Evolutionary conservation across 1,140 invertebrate species (phyloP).

Genomic region (Laodelphax striatellus): DNA sequence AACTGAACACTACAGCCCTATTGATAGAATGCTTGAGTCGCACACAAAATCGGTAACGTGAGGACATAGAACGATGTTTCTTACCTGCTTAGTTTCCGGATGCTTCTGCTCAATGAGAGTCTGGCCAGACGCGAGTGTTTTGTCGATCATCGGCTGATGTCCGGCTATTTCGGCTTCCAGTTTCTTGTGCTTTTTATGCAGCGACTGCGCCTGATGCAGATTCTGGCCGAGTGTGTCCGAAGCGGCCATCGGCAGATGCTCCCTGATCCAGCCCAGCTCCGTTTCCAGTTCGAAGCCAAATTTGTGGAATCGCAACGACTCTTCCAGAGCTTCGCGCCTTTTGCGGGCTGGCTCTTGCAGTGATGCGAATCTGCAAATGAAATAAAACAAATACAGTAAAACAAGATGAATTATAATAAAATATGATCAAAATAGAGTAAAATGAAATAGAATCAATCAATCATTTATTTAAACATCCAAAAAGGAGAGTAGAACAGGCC

Average conservation of each 20-base stretch:
- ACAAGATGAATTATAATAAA: no score
- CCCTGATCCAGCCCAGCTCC: constrained; percentile 92
- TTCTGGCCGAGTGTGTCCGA: constrained; percentile 66
- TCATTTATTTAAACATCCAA: no score
- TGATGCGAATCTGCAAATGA: constrained; percentile 37
- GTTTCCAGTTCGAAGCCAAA: constrained; percentile 88
- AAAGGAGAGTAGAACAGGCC: no score
- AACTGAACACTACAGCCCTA: no score
- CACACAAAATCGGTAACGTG: no score
- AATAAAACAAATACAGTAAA: no score
- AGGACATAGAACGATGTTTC: no score
- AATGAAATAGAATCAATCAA: no score
- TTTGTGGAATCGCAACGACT: constrained; percentile 78
- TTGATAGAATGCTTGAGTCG: no score
- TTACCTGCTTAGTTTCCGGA: constrained; percentile 60
- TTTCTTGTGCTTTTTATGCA: constrained; percentile 90
- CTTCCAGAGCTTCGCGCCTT: constrained; percentile 70
- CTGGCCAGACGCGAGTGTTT: constrained; percentile 61
- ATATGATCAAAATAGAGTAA: no score
- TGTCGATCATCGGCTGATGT: constrained; percentile 70
- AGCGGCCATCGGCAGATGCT: constrained; percentile 68
- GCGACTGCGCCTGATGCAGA: constrained; percentile 81
- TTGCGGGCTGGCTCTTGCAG: constrained; percentile 48
- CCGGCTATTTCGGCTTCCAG: constrained; percentile 74
- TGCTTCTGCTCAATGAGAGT: constrained; percentile 57